These are phyloP conservation scores for Poicephalus meyeri DNA, from an alignment of 2,113 vertebrate species.

Conservation along the genomic window DNA sequence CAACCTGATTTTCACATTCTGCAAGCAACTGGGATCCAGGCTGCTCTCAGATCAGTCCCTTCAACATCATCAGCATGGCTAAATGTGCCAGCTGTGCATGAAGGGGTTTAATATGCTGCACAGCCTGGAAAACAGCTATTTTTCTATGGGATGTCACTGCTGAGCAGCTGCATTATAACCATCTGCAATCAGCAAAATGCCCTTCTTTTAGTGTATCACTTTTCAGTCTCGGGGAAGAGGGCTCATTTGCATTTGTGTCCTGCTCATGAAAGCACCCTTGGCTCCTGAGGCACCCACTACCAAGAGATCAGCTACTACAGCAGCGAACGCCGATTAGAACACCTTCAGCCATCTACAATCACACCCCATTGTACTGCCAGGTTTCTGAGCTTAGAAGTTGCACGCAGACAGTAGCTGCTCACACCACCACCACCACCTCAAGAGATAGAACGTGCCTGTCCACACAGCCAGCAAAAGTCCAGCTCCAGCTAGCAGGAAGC, in stretches of 20 bases:
- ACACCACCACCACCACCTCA: background rate
- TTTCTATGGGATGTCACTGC: constrained; percentile 2
- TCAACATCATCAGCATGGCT: constrained; percentile 25
- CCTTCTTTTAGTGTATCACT: background rate
- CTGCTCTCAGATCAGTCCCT: constrained; percentile 34
- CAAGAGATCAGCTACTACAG: background rate
- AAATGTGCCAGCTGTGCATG: constrained; percentile 41
- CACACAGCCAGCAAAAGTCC: background rate
- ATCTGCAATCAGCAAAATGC: constrained; percentile 23
- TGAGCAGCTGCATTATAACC: constrained; percentile 22
- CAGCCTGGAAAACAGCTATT: constrained; percentile 3
- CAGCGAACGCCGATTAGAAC: background rate
- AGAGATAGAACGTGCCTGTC: background rate
- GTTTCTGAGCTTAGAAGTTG: background rate
- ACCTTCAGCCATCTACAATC: background rate
- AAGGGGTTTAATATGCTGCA: background rate
- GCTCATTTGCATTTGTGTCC: background rate
- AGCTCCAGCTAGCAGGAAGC: background rate
- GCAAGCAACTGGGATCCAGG: constrained; percentile 3
- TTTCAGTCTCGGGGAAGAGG: background rate
- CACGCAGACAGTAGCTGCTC: background rate
- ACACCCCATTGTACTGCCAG: accelerated
- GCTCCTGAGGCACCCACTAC: background rate
- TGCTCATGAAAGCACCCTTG: background rate
- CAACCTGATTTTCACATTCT: constrained; percentile 13